These are phyloP conservation scores for Apostichopus parvimensis DNA, from an alignment of 35 echinoderm and acorn worm species.

Conservation along the genomic window DNA sequence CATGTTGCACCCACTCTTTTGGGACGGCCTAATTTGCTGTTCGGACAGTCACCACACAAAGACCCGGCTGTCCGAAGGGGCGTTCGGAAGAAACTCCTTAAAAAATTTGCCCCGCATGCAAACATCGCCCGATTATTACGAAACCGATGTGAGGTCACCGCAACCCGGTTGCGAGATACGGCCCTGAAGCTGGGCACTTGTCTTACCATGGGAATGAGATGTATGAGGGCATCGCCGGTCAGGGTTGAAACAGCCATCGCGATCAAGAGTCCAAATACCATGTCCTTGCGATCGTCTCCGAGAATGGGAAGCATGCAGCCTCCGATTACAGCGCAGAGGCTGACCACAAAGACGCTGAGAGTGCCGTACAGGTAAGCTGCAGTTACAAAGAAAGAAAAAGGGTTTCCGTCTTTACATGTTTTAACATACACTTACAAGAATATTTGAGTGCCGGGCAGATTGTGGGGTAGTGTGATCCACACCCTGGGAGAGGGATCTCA, in stretches of 20 bases:
- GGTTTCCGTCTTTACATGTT: background rate
- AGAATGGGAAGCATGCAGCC: constrained; percentile 16
- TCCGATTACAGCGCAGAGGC: constrained; percentile 25
- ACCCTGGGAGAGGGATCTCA: too few species aligned
- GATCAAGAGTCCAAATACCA: background rate
- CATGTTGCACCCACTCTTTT: too few species aligned
- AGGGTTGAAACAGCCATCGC: constrained; percentile 35
- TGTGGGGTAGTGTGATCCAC: too few species aligned
- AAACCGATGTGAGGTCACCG: too few species aligned
- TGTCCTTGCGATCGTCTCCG: background rate
- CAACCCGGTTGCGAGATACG: too few species aligned
- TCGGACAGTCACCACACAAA: too few species aligned
- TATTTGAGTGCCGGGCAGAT: too few species aligned
- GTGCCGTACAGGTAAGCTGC: constrained; percentile 28
- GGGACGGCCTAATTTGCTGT: too few species aligned
- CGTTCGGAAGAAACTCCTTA: too few species aligned
- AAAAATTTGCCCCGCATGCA: too few species aligned
- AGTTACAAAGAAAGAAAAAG: background rate
- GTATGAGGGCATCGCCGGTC: constrained; percentile 30
- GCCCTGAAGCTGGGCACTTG: background rate
- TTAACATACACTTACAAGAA: background rate
- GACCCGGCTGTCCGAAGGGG: too few species aligned
- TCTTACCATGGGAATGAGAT: constrained; percentile 55
- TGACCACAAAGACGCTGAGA: constrained; percentile 37
- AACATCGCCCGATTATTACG: too few species aligned